Conservation (phyloP, 2,888 invertebrate genomes). For the Aquatica leii region DNA sequence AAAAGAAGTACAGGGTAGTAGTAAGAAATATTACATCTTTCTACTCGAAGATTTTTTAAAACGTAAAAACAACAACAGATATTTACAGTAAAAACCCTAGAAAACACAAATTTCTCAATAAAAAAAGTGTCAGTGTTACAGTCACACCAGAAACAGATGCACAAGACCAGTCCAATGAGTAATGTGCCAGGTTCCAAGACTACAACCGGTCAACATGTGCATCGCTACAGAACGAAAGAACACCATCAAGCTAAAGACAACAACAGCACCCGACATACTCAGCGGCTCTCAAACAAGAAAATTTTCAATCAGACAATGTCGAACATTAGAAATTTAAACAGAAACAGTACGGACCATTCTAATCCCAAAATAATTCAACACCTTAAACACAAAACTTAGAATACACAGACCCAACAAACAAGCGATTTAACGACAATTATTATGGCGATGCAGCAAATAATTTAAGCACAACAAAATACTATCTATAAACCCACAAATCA, state of each 20-base stretch:
- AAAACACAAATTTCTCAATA: too few species aligned
- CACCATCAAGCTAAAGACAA: not conserved
- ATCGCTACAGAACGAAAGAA: not conserved
- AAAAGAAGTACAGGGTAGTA: not conserved
- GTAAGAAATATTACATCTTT: not conserved
- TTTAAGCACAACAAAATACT: too few species aligned
- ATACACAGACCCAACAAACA: not conserved
- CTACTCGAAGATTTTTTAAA: not conserved
- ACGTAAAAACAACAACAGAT: slow-evolving; percentile 1
- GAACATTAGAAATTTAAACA: not conserved
- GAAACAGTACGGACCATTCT: not conserved
- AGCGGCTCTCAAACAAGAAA: not conserved
- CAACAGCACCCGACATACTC: not conserved
- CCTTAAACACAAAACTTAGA: too few species aligned
- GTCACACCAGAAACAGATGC: not conserved
- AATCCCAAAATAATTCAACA: not conserved
- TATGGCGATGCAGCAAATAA: not conserved
- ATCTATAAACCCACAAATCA: slow-evolving; percentile 4
- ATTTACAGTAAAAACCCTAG: not conserved
- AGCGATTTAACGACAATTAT: not conserved
- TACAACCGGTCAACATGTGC: too few species aligned
- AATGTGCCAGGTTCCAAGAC: slow-evolving; percentile 1
- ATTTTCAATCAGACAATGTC: not conserved
- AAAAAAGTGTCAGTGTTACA: slow-evolving; percentile 1
- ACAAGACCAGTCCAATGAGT: too few species aligned